Conservation (phyloP, 2,888 invertebrate genomes). For the Metalampra italica region DNA sequence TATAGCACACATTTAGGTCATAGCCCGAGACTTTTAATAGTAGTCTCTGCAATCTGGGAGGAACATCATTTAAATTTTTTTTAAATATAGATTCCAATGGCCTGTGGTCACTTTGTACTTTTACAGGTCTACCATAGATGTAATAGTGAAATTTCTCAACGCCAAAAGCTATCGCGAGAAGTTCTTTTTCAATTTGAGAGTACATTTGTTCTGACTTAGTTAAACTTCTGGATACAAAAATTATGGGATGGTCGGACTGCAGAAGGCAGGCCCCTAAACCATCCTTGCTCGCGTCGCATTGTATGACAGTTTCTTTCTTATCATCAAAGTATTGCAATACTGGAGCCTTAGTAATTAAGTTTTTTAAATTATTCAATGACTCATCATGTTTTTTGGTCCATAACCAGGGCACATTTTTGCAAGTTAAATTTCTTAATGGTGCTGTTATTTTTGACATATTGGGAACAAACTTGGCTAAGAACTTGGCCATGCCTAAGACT, state of each 20-base stretch:
- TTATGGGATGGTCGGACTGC: conserved; percentile 15
- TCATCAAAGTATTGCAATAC: conserved; percentile 1
- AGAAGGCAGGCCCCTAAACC: conserved; percentile 14
- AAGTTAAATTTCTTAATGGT: neutral
- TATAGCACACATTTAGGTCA: conserved; percentile 16
- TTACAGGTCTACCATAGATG: conserved; percentile 17
- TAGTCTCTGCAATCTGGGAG: conserved; percentile 21
- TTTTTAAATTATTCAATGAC: conserved; percentile 1
- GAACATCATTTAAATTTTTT: conserved; percentile 18
- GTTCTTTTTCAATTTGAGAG: conserved; percentile 22
- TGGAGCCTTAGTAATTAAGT: conserved; percentile 1
- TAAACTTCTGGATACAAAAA: conserved; percentile 25
- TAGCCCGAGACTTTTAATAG: conserved; percentile 22
- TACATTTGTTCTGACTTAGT: conserved; percentile 23
- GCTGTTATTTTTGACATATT: conserved; percentile 12
- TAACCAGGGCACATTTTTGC: conserved; percentile 2
- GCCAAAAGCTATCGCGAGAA: conserved; percentile 15
- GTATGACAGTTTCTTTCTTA: conserved; percentile 1
- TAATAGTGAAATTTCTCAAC: conserved; percentile 20
- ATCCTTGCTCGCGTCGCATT: conserved; percentile 18
- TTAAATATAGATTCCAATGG: conserved; percentile 17
- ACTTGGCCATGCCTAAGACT: conserved; percentile 27
- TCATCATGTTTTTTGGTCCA: conserved; percentile 2
- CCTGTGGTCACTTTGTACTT: conserved; percentile 19
- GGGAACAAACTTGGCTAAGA: conserved; percentile 21